Base-by-base conservation (phyloP, 1,140 invertebrate species). In the Drosophila ercepeae region DNA sequence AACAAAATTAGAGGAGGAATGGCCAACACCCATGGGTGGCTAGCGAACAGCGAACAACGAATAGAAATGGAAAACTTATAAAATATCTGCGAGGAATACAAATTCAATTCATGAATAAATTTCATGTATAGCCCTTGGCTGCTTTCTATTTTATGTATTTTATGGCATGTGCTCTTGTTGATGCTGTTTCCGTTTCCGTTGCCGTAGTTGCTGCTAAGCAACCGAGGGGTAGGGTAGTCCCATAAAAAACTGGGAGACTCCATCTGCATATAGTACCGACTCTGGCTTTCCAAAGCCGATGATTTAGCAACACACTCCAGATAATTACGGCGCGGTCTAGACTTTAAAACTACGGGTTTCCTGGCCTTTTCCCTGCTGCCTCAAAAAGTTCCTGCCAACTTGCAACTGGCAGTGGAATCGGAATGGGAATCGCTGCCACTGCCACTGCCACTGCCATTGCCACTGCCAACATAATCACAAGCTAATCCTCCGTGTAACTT, bases 101-200 rank as follows among this genome's bases (percentile, higher is more conserved):
- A 88, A 88, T 88, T 88, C 83, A 82, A 89, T 82, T 88, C 82
- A 89, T 89, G 82, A 89, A 88, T 89, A 89, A 82, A 88, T 88
- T 89, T 78, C 70, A 89, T 82, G 74, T 75, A 64, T 59, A 59
- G 82, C 73, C 69, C 75, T 60, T 69, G 68, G 71, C 71, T 74
- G 59, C 42, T 72, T 73, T 64, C 57, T 58, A 51, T 75, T 78
- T 72, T 75, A 42, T 57, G 50, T 58, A 63, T 79, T 79, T 72
- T 79, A 51, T 61, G 50, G 64, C 57, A 51, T 73, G 45, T 58
- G 60, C 60, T 58, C 18, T 32, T 34, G 53, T 53, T 44, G 39
- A 52, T 67, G 63, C 27, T 27, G 27, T 34, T 27, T 27, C 32
- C 3, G 32, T 34, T 14, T 6, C 36, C 5, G 36, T 16, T 14